Base-by-base conservation (phyloP, 2,888 invertebrate species). In the Julus scandinavius region DNA sequence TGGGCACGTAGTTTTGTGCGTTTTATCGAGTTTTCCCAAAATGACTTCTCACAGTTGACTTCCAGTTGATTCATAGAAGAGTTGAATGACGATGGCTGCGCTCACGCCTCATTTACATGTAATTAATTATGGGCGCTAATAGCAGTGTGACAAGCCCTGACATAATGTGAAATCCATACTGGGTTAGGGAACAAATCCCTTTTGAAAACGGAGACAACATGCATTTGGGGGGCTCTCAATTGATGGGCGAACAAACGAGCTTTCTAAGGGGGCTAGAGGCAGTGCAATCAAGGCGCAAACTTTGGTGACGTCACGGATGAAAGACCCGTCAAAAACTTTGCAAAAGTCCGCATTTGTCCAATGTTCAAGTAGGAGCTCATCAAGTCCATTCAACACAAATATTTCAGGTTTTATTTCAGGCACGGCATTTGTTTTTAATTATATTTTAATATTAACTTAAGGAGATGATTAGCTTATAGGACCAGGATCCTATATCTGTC, bases 101-200 rank as follows among this genome's bases (percentile, higher is more conserved):
- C 87, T 87, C 63, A 63, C 63, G 87, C 87, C 41, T 63, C 87
- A 87, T 87, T 87, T 87, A 87, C 87, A 87, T 49, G 87, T 87
- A 87, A 87, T 87, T 87, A 87, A 87, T 87, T 87, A 87, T 72
- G 40, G 38, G 38, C 63, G 63, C 54, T 87, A 58, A 87, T 87
- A 54, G 49, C 87, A 87, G 72, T 87, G 87, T 87, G 87, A 87
- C 87, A 87, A 63, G 87, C 7, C 41, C 40, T 87, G 87, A 87
- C 87, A 63, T 87, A 54, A 87, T 87, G 87, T 38, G 40, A 87
- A 87, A 87, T 87, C 87, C 87, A 87, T 87, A 87, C 87, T 1
- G 72, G 29, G 72, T 9, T 72, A 72, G 72, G 72, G 72, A 72
- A 29, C 72, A 72, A 29, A n/a, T 72, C 72, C 72, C 72, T 72